A percentile compares a stretch with the other conserved stretches of the same genome.
Conservation (phyloP, 2,888 invertebrate genomes). For the Eupithecia subfuscata region DNA sequence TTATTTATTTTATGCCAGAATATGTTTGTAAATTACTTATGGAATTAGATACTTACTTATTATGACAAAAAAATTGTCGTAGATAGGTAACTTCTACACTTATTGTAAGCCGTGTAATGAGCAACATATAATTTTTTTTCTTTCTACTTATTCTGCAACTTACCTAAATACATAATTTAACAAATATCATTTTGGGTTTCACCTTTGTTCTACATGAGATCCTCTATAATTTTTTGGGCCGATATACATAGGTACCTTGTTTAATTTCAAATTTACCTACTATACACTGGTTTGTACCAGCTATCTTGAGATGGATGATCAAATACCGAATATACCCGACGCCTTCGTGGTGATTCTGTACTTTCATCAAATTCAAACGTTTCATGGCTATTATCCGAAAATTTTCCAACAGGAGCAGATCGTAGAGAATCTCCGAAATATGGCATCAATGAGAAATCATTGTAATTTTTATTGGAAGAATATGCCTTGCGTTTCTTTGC, state of each 20-base stretch:
- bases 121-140: too few relatives aligned
- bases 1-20: not conserved
- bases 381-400: slow-evolving; percentile 5
- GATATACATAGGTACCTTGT: slow-evolving; percentile 6
- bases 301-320: slow-evolving; percentile 46
- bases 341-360: slow-evolving; percentile 28
- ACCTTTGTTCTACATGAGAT: slow-evolving; percentile 21
- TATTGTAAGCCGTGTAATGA: not conserved
- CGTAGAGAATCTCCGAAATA: slow-evolving; percentile 8
- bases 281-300: slow-evolving; percentile 48
- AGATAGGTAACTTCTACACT: too few relatives aligned
- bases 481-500: slow-evolving; percentile 14
- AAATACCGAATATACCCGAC: slow-evolving; percentile 42
- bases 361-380: slow-evolving; percentile 5
- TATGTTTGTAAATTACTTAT: not conserved
- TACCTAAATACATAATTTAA: not conserved
- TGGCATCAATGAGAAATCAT: not conserved
- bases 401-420: slow-evolving; percentile 6
- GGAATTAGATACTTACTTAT: too few relatives aligned
- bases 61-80: too few relatives aligned
- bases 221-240: slow-evolving; percentile 12
- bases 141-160: not conserved
- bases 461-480: not conserved
- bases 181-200: not conserved
- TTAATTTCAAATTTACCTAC: not conserved